phyloP scores from a whole-genome alignment of 2,113 vertebrate genomes.

The Limnothrissa miodon region DNA sequence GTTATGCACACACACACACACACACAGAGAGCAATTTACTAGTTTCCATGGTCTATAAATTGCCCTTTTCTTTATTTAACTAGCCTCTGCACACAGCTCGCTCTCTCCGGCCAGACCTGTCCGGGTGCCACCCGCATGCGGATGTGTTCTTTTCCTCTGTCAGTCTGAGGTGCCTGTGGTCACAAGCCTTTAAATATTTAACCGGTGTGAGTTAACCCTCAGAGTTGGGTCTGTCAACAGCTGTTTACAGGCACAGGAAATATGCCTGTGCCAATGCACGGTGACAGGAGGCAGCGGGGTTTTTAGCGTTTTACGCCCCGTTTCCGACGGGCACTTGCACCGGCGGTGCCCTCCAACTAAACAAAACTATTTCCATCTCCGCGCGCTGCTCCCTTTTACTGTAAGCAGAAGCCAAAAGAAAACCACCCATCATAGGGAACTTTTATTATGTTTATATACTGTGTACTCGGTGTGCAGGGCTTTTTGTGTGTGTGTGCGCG shows the following conservation, averaged over 20 bases:
- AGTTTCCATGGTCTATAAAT: not conserved
- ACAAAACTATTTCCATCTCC: not conserved
- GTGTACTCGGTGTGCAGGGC: not conserved
- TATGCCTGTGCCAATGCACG: not conserved
- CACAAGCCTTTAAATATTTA: not conserved
- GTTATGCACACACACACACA: not conserved
- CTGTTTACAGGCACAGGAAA: conserved; percentile 10
- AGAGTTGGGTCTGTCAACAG: conserved; percentile 8
- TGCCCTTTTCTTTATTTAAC: not conserved
- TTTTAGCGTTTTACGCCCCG: not conserved
- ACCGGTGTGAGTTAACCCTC: not conserved
- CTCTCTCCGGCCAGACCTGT: not conserved
- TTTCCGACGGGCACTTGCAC: not conserved
- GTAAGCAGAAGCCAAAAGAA: not conserved
- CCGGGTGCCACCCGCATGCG: not conserved
- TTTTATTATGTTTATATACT: not conserved
- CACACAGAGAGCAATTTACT: not conserved
- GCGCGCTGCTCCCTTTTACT: not conserved
- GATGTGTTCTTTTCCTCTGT: not conserved
- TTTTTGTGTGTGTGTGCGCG: not conserved
- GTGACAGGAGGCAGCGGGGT: not conserved
- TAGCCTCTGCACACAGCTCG: not conserved
- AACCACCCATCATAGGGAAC: not conserved
- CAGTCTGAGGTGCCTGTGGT: not conserved
- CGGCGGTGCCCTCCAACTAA: not conserved